Conservation (phyloP, 2,888 invertebrate genomes). For the Monopis laevigella region DNA sequence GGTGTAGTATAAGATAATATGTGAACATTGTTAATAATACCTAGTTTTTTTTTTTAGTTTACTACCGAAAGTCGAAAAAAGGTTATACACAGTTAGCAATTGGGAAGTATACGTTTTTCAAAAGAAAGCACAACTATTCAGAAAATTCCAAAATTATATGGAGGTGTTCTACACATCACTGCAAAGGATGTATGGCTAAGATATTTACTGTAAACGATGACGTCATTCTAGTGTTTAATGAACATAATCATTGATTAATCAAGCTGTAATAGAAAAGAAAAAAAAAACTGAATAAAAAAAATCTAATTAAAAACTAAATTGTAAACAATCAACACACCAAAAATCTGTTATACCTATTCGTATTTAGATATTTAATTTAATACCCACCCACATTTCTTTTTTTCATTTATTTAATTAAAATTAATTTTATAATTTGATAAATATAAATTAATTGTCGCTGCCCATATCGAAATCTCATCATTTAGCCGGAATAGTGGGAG, state of each 20-base stretch:
- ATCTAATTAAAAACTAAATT: not conserved
- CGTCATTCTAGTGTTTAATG: not conserved
- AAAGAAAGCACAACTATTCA: not conserved
- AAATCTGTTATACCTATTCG: constrained; percentile 11
- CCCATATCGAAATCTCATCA: no score
- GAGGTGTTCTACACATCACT: not conserved
- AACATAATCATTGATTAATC: constrained; percentile 8
- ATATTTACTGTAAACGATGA: constrained; percentile 1
- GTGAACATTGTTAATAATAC: no score
- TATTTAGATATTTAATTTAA: no score
- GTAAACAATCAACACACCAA: no score
- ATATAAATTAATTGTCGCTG: no score
- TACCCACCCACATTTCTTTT: no score
- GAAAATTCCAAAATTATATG: not conserved
- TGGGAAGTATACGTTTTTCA: not conserved
- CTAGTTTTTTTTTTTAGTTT: constrained; percentile 1
- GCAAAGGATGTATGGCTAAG: constrained; percentile 2
- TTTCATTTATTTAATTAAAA: no score
- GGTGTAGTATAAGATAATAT: no score
- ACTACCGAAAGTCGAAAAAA: not conserved
- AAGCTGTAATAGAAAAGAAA: not conserved
- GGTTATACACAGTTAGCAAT: not conserved
- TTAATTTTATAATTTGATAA: no score
- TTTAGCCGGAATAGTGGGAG: no score
- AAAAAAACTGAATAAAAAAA: no score